Percentiles rank a stretch among this genome's conserved stretches.
These are phyloP conservation scores for Rhamphomyia laevipes DNA, from an alignment of 2,888 invertebrate genomes.

Conservation along the genomic window DNA sequence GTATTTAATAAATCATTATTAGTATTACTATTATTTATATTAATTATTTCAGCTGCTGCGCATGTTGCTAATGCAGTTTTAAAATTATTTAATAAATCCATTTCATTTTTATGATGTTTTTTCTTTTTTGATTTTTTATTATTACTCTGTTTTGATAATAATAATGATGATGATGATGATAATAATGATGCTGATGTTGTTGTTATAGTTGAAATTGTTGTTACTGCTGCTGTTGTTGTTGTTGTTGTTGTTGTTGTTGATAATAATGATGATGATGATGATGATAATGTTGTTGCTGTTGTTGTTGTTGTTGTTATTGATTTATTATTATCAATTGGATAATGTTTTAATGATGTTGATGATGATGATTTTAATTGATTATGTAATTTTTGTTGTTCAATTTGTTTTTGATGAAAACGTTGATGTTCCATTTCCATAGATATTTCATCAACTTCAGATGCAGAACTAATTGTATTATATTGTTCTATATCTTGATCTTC, in stretches of 20 bases:
- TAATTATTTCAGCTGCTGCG: slow-evolving; percentile 8
- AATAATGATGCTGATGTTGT: slow-evolving; percentile 8
- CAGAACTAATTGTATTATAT: slow-evolving; percentile 32
- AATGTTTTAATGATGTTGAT: no score
- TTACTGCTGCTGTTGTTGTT: neutral
- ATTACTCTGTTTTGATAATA: slow-evolving; percentile 15
- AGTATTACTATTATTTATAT: no score
- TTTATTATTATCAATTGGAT: neutral
- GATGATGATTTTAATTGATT: no score
- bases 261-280: neutral
- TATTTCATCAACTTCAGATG: slow-evolving; percentile 31
- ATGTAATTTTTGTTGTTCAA: neutral
- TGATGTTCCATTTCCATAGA: slow-evolving; percentile 29
- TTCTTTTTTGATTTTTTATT: slow-evolving; percentile 24
- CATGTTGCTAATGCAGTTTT: slow-evolving; percentile 25
- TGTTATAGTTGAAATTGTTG: slow-evolving; percentile 1
- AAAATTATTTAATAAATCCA: slow-evolving; percentile 35
- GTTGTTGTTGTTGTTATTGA: neutral
- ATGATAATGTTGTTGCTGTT: neutral
- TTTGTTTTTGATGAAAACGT: slow-evolving; percentile 2
- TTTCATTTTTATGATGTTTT: slow-evolving; percentile 32
- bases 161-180: slow-evolving; percentile 3
- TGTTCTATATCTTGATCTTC: slow-evolving; percentile 39
- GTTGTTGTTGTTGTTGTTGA: slow-evolving; percentile 3
- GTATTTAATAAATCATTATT: slow-evolving; percentile 2